Evolutionary conservation across 1,140 invertebrate species (phyloP), one percentile per base, ranked within the genome.

Genomic region (Leptoteleia sp.): DNA sequence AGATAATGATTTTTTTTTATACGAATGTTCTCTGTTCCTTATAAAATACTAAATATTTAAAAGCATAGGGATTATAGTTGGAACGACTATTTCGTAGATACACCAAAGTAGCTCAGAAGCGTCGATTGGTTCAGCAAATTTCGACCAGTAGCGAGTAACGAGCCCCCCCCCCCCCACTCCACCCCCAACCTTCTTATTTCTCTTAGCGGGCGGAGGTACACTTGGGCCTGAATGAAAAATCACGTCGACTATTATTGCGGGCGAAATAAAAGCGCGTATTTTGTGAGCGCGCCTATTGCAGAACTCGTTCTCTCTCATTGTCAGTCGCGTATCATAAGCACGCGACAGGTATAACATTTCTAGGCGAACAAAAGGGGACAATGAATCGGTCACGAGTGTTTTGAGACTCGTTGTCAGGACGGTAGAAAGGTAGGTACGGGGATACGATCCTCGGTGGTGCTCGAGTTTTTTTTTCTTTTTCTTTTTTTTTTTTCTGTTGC

Each of bases 291-390:
- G 65, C 35, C 45, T 67, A 64, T 67, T 57, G 11, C 27, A 43
- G 33, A 52, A 55, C 54, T 72, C 40, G 52, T 68, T 73, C 29
- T 13, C 29, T 13, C 70, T 59, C 65, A 75, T 79, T 75, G 76
- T 75, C 70, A 79, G 55, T 64, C 59, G 35, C 71, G 68, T 68
- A 57, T 80, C 62, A 64, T 55, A 76, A 73, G 72, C 72, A 76
- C 64, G 76, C 72, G 76, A 72, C 76, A 79, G 76, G 80, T 81
- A 81, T 81, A 79, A 76, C 76, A 70, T 81, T 78, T 81, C 61
- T 72, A 70, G 76, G 29, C 55, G 65, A 72, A 81, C 79, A 81
- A 78, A 76, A 71, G 75, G 43, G 61, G 45, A 81, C 75, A 81
- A 81, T 81, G 70, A 75, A 59, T 72, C 62, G 79, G 65, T 81